Percentiles rank a stretch among this genome's conserved stretches.
Evolutionary conservation across 37 sponge, comb jelly and placozoan species (phyloP).

Genomic region (Spongilla lacustris): DNA sequence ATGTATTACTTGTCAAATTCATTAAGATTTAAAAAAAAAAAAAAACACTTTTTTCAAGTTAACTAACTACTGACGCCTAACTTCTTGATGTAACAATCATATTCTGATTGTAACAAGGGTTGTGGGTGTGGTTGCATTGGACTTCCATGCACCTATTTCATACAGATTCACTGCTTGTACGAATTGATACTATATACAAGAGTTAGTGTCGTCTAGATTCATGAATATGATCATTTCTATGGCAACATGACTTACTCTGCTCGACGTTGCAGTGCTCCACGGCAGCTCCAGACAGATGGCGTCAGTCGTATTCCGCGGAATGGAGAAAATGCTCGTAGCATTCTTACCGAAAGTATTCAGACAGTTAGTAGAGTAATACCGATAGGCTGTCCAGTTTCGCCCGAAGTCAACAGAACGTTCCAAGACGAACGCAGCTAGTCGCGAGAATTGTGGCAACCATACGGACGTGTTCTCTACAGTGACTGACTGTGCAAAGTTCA

Average conservation of each 20-base stretch:
- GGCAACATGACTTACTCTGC: neutral
- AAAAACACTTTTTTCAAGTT: no score
- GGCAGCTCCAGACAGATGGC: slow-evolving; percentile 15
- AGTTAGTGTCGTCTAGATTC: no score
- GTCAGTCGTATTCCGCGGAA: neutral
- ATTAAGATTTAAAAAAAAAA: no score
- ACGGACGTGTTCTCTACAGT: neutral
- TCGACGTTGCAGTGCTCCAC: neutral
- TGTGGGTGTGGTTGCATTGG: no score
- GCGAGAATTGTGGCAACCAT: neutral
- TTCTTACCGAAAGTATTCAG: slow-evolving; percentile 16
- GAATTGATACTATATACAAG: no score
- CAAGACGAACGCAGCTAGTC: slow-evolving; percentile 47
- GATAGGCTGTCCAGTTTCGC: slow-evolving; percentile 55
- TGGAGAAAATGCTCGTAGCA: neutral
- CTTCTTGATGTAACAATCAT: no score
- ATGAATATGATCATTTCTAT: neutral
- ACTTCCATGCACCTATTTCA: no score
- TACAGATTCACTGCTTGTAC: no score
- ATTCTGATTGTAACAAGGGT: no score
- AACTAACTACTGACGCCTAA: no score
- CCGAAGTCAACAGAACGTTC: slow-evolving; percentile 68
- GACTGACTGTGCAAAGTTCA: neutral
- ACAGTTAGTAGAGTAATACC: slow-evolving; percentile 64
- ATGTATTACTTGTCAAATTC: no score